Percentiles rank a stretch among this genome's conserved stretches.
Conservation (phyloP, 2,113 vertebrate genomes). For the Chloropsis cyanopogon region DNA sequence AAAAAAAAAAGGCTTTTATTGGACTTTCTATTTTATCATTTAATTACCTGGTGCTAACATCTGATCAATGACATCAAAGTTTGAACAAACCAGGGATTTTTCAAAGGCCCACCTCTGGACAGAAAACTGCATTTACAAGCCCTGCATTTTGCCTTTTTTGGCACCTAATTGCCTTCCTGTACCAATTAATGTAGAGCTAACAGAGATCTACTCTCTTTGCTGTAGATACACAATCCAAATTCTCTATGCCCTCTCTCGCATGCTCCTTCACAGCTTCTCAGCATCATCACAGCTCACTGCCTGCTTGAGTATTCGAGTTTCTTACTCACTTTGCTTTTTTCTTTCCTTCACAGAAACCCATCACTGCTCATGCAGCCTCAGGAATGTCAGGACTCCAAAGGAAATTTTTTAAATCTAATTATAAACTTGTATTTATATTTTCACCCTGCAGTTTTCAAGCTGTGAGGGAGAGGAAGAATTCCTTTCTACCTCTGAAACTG, state of each 20-base stretch:
- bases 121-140: not conserved
- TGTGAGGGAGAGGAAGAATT: not conserved
- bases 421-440: not conserved
- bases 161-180: not conserved
- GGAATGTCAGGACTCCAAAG: not conserved
- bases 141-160: not conserved
- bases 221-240: accelerated
- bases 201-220: not conserved
- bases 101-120: not conserved
- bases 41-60: slow-evolving; percentile 41
- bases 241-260: not conserved
- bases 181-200: not conserved
- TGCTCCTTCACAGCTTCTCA: not conserved
- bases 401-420: not conserved
- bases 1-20: slow-evolving; percentile 51
- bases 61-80: slow-evolving; percentile 45
- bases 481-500: not conserved
- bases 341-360: not conserved
- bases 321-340: not conserved
- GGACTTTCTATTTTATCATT: slow-evolving; percentile 64
- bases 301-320: not conserved
- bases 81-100: not conserved
- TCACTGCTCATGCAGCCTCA: not conserved
- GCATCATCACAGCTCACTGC: not conserved
- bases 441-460: not conserved